These are phyloP conservation scores for Cherax quadricarinatus DNA, from an alignment of 1,140 invertebrate species.

Conservation along the genomic window DNA sequence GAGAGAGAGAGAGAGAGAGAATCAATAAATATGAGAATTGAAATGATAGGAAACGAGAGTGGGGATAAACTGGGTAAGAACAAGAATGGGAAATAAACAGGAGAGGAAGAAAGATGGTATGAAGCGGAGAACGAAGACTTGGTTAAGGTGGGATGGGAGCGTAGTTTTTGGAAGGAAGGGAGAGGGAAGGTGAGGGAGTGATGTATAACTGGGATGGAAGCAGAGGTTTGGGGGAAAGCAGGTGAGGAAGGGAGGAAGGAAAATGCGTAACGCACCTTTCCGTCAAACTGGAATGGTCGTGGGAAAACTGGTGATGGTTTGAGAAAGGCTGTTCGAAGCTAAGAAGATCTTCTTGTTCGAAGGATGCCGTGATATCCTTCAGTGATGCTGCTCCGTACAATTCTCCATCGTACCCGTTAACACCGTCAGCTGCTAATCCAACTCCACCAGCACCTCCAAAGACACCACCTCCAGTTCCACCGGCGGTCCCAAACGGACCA, in stretches of 20 bases:
- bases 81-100: too few species aligned
- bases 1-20: constrained; percentile 23
- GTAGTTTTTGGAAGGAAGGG: too few species aligned
- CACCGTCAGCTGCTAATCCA: too few species aligned
- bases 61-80: too few species aligned
- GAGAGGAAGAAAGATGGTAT: too few species aligned
- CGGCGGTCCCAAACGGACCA: not conserved
- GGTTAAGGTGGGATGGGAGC: too few species aligned
- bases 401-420: too few species aligned
- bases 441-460: not conserved
- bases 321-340: not conserved
- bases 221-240: too few species aligned
- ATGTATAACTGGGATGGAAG: not conserved
- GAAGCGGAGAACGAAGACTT: too few species aligned
- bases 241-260: not conserved
- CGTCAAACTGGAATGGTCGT: not conserved
- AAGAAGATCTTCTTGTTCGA: too few species aligned
- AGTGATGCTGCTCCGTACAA: too few species aligned
- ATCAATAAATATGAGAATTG: not conserved
- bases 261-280: not conserved
- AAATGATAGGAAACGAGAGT: not conserved
- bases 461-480: not conserved
- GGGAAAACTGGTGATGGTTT: not conserved
- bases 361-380: too few species aligned
- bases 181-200: not conserved